phyloP scores from a whole-genome alignment of 2,113 vertebrate genomes.

The Nothoprocta perdicaria region DNA sequence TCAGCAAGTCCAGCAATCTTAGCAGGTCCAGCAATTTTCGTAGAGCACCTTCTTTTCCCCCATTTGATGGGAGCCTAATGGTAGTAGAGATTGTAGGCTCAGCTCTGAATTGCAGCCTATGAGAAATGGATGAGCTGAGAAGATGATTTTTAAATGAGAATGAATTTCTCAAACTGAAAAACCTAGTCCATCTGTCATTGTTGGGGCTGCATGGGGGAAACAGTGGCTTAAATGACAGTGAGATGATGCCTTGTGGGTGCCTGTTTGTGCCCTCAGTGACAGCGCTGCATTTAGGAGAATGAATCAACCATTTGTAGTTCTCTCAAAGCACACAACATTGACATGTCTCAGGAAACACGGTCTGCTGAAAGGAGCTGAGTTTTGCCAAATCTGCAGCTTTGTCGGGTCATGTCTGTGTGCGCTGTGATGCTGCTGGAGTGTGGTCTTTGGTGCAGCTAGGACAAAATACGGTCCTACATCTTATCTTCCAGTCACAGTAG shows the following conservation, averaged over 20 bases:
- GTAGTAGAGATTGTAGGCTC: background rate
- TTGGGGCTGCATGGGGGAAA: background rate
- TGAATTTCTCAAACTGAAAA: conserved; percentile 15
- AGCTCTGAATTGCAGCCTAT: background rate
- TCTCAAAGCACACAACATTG: background rate
- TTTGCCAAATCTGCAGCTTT: background rate
- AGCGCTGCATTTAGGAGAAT: background rate
- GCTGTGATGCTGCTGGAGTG: background rate
- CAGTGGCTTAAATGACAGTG: background rate
- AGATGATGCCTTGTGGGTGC: background rate
- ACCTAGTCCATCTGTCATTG: background rate
- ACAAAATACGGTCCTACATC: background rate
- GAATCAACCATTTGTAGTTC: accelerated
- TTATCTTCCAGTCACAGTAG: background rate
- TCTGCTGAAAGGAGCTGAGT: no score
- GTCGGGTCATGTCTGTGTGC: accelerated
- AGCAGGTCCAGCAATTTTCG: no score
- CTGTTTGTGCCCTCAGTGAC: background rate
- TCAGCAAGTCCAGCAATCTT: no score
- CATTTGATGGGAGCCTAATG: accelerated
- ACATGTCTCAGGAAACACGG: background rate
- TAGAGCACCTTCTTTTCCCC: background rate
- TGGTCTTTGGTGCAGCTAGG: accelerated
- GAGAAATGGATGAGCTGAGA: background rate
- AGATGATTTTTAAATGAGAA: background rate